A percentile compares a stretch with the other conserved stretches of the same genome.
Evolutionary conservation across 2,888 invertebrate species (phyloP).

Genomic region (Andrena minutula): DNA sequence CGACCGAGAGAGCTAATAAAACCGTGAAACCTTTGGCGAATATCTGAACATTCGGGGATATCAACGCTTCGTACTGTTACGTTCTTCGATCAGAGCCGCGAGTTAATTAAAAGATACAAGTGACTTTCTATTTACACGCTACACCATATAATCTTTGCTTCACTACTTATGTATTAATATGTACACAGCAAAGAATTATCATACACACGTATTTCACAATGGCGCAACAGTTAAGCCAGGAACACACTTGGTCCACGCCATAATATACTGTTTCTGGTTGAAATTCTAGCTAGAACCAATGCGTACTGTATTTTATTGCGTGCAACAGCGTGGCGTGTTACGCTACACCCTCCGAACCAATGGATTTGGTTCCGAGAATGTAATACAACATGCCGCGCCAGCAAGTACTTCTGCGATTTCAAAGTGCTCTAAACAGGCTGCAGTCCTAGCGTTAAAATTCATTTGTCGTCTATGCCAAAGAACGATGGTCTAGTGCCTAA

Average conservation of each 20-base stretch:
- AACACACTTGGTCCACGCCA: constrained; percentile 72
- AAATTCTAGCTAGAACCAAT: constrained; percentile 52
- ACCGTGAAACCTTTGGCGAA: constrained; percentile 73
- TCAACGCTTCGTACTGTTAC: constrained; percentile 63
- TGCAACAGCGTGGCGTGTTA: constrained; percentile 30
- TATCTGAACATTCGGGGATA: constrained; percentile 52
- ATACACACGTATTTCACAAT: constrained; percentile 62
- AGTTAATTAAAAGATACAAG: constrained; percentile 66
- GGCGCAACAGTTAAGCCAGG: constrained; percentile 68
- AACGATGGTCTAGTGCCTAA: constrained; percentile 34
- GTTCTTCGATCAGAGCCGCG: constrained; percentile 55
- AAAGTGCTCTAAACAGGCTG: constrained; percentile 21
- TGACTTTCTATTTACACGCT: constrained; percentile 67
- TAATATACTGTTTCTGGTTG: constrained; percentile 45
- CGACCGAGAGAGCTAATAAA: constrained; percentile 40
- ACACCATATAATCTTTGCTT: constrained; percentile 65
- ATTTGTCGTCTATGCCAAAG: constrained; percentile 32
- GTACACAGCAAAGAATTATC: constrained; percentile 69
- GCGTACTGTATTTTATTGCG: constrained; percentile 35
- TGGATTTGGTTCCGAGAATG: constrained; percentile 30
- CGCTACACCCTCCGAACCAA: constrained; percentile 40
- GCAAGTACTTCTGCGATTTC: constrained; percentile 4
- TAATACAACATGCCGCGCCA: constrained; percentile 17
- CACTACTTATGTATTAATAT: constrained; percentile 71
- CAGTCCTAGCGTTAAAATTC: constrained; percentile 7